Evolutionary conservation across 2,113 vertebrate species (phyloP), one percentile per base, ranked within the genome.

Genomic region (Chamaea fasciata): DNA sequence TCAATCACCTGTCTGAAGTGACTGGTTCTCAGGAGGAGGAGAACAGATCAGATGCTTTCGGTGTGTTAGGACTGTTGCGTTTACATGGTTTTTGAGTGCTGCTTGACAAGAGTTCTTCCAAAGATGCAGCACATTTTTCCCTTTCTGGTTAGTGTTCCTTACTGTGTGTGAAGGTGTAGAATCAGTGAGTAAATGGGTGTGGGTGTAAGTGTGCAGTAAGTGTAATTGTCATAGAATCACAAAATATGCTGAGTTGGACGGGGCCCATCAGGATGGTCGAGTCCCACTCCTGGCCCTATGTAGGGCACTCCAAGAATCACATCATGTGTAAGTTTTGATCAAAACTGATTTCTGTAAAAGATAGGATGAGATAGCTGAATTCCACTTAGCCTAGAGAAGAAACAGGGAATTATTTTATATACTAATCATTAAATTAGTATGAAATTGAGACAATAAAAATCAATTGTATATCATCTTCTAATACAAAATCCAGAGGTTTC

Each of bases 251-350:
- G 19, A 39, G 23, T 30, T 67, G 28, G 23, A 46, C 52, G 68
- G 18, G 28, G 24, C 10, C 37, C 33, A 33, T 59, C 22, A n/a
- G 19, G 15, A 52, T 33, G 18, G 27, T 18, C 0, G 1, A 59
- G 28, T 59, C 37, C 33, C 63, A 16, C 33, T 67, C 7, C 19
- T 11, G 8, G 33, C 18, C 44, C 44, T 82, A 52, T 73, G 23
- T 56, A 65, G 52, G 27, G 7, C 13, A 33, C 15, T 15, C 22
- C 44, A 46, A 33, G 52, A 52, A 74, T 52, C 28, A 11, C 15
- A 59, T 18, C 27, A 16, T 0, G 0, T 50, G 2, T 23, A 5
- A 44, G 33, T 33, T 82, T 11, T n/a, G 8, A 41, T 75, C 3
- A 28, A 53, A 87, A 74, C 5, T 68, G 8, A 17, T 71, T 88